A percentile compares a stretch with the other conserved stretches of the same genome.
Evolutionary conservation across 2,113 vertebrate genomes (phyloP).

Genomic region (Acinonyx jubatus): DNA sequence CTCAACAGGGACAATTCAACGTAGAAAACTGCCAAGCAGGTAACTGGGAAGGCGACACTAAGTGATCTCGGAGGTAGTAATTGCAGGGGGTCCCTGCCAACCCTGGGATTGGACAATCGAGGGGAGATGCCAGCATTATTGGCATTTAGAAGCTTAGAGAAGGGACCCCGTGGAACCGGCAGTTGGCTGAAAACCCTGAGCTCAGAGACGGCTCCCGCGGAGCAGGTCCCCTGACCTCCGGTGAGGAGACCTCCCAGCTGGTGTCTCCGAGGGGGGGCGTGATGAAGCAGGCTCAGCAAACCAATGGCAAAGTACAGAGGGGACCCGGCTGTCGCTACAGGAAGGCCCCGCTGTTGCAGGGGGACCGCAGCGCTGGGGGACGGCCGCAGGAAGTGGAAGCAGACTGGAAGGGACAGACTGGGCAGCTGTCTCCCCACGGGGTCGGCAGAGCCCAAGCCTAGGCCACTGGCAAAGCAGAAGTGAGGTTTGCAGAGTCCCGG

Average conservation of each 20-base stretch:
- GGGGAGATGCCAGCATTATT: not conserved
- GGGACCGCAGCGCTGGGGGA: rapidly evolving
- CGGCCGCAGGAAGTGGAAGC: not conserved
- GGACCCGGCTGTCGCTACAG: not conserved
- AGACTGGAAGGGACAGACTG: not conserved
- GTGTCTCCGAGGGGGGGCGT: not conserved
- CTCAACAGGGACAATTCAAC: not conserved
- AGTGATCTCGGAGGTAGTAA: too few species aligned
- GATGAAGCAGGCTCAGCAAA: not conserved
- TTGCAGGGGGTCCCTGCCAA: rapidly evolving
- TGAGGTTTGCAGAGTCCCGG: not conserved
- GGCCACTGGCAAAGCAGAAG: not conserved
- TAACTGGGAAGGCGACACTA: not conserved
- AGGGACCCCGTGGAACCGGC: not conserved
- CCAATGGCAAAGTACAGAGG: not conserved
- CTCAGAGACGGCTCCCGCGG: too few species aligned
- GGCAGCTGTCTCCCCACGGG: rapidly evolving
- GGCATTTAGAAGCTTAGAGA: not conserved
- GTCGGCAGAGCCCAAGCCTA: not conserved
- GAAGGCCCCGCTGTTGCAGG: not conserved
- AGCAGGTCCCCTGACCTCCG: not conserved
- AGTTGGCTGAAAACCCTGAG: not conserved
- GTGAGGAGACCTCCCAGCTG: not conserved
- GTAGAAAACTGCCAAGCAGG: not conserved
- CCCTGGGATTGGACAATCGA: not conserved